Base-by-base conservation (phyloP, 2,888 invertebrate genomes). In the Polylopha cassiicola region DNA sequence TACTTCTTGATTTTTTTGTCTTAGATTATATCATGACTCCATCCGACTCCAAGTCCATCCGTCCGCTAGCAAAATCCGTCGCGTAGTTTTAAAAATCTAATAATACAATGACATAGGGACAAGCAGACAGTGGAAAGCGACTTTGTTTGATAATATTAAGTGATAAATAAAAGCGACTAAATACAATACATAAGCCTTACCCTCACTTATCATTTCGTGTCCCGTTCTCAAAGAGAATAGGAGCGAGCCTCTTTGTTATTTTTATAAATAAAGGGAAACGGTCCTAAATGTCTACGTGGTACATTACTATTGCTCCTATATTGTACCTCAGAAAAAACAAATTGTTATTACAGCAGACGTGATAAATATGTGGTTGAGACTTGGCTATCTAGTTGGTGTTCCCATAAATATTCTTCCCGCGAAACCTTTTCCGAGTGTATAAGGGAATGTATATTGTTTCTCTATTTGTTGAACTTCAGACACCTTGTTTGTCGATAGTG, bases 331-430 rank as follows among this genome's bases (percentile, higher is more conserved):
- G 28, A 39, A 39, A 34, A 39, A 39, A 39, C 39, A 34, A 39
- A 39, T 39, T 34, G 39, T 39, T 39, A 39, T 39, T 39, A 39
- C 39, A 34, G 29, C 21, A 29, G 34, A 39, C 39, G 33, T 39
- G 39, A 39, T 39, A 39, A 39, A 39, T 39, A 34, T 34, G 34
- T 39, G 39, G 34, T 29, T 39, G 34, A 34, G 23, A 34, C 30
- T 10, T 41, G 21, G 36, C 36, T 26, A 20, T 30, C 41, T 41
- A 30, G 36, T 41, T 41, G 39, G 34, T 41, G 34, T 41, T 41
- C 34, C 34, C 29, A 41, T 41, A 41, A 41, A 41, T 41, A 41
- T 41, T 30, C n/a, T n/a, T n/a, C 30, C 24, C 20, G 29, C 10
- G n/a, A 29, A 41, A 41, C 41, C 41, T 41, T 36, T 38, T 41